Conservation (phyloP, 2,797 vertebrate genomes). For the Masticophis lateralis region DNA sequence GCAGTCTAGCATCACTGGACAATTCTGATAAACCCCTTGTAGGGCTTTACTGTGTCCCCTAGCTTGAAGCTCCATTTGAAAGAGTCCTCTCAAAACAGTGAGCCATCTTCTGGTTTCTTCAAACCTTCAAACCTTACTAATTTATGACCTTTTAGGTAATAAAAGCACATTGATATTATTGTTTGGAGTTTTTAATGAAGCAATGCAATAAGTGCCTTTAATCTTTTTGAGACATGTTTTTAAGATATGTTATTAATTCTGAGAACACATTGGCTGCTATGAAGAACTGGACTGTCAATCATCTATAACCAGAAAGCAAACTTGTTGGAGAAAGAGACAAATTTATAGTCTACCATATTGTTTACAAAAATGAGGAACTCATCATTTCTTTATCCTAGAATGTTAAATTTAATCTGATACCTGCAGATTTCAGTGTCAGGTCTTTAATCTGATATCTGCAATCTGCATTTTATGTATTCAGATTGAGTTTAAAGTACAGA, state of each 20-base stretch:
- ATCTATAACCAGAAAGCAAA: background rate
- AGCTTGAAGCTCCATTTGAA: background rate
- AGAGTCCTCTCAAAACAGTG: background rate
- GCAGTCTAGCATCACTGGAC: background rate
- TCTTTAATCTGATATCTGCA: background rate
- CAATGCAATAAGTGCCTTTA: background rate
- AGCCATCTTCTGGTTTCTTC: background rate
- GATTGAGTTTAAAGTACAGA: background rate
- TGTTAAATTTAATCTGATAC: background rate
- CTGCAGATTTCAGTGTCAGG: background rate
- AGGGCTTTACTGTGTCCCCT: background rate
- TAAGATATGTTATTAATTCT: background rate
- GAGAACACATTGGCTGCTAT: background rate
- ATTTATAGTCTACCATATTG: background rate
- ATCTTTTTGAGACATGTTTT: background rate
- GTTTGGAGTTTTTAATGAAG: background rate
- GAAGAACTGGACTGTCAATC: background rate
- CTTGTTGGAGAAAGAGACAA: background rate
- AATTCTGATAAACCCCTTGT: background rate
- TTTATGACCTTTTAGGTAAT: background rate
- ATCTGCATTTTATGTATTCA: background rate
- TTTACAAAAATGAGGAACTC: background rate
- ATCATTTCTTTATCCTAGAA: background rate
- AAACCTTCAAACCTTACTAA: background rate
- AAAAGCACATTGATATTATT: background rate